A percentile compares a stretch with the other conserved stretches of the same genome.
phyloP scores from a whole-genome alignment of 2,113 vertebrate genomes.

The Eclectus roratus region DNA sequence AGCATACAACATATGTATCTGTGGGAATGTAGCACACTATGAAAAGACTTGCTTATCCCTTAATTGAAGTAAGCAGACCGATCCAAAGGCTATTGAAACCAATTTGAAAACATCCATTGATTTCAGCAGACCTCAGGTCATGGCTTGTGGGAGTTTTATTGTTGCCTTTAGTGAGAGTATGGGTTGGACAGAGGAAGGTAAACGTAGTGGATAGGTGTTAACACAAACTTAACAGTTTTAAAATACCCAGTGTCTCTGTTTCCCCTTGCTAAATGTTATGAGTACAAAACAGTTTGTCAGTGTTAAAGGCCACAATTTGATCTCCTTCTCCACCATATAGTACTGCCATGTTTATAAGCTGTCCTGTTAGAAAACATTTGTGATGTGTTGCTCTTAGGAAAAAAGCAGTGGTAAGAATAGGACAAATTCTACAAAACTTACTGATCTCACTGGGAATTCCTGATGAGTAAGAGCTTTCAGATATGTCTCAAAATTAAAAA shows the following conservation, averaged over 20 bases:
- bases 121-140: constrained; percentile 39
- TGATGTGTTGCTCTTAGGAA: neutral
- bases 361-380: neutral
- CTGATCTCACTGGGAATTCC: neutral
- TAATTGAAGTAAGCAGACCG: constrained; percentile 24
- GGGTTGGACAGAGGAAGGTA: constrained; percentile 18
- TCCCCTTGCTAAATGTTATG: neutral
- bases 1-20: neutral
- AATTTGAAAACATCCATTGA: constrained; percentile 54
- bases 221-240: constrained; percentile 16
- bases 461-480: neutral
- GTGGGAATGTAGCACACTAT: neutral
- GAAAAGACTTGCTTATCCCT: neutral
- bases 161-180: neutral
- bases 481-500: neutral
- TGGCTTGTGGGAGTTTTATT: constrained; percentile 32
- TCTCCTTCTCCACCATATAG: neutral
- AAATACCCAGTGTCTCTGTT: neutral
- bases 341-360: neutral
- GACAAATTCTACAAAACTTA: neutral
- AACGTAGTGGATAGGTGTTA: constrained; percentile 13
- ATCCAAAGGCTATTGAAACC: constrained; percentile 45
- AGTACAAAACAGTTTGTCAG: neutral
- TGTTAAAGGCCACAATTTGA: neutral
- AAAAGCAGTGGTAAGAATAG: neutral